These are phyloP conservation scores for Trididemnum clinides DNA, from an alignment of 23 tunicate species.

Conservation along the genomic window DNA sequence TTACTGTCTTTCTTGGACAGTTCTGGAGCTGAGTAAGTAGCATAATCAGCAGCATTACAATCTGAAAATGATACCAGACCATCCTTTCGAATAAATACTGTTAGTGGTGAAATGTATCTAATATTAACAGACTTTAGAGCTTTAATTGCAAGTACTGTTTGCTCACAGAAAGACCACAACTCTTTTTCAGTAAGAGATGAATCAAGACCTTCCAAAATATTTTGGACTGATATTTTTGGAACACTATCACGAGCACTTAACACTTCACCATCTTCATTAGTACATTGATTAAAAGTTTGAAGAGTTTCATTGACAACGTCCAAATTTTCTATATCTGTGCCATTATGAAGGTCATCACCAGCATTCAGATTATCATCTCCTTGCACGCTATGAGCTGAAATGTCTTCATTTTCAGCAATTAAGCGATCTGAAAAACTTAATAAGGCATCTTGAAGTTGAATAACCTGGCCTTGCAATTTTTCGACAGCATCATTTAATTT, in stretches of 20 bases:
- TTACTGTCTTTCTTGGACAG: background rate
- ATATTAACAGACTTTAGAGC: conserved; percentile 15
- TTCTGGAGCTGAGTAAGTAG: conserved; percentile 77
- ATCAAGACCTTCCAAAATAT: conserved; percentile 44
- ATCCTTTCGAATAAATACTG: conserved; percentile 59
- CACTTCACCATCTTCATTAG: conserved; percentile 28
- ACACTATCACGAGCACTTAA: conserved; percentile 63
- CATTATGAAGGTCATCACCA: background rate
- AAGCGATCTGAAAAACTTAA: conserved; percentile 61
- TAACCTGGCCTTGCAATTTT: conserved; percentile 63
- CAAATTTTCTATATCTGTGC: background rate
- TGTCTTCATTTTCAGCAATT: conserved; percentile 11
- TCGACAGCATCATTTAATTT: conserved; percentile 51
- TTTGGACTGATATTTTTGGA: conserved; percentile 62
- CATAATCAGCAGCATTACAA: conserved; percentile 28
- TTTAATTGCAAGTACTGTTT: conserved; percentile 41
- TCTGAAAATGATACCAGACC: conserved; percentile 50
- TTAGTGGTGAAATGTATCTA: conserved; percentile 45
- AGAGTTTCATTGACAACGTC: background rate
- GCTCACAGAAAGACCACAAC: conserved; percentile 90
- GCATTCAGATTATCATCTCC: background rate
- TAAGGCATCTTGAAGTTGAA: conserved; percentile 82
- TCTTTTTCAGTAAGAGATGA: conserved; percentile 75
- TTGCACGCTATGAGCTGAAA: background rate
- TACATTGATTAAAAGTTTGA: background rate